A percentile compares a stretch with the other conserved stretches of the same genome.
Evolutionary conservation across 2,797 vertebrate species (phyloP).

Genomic region (Tolypeutes matacus): DNA sequence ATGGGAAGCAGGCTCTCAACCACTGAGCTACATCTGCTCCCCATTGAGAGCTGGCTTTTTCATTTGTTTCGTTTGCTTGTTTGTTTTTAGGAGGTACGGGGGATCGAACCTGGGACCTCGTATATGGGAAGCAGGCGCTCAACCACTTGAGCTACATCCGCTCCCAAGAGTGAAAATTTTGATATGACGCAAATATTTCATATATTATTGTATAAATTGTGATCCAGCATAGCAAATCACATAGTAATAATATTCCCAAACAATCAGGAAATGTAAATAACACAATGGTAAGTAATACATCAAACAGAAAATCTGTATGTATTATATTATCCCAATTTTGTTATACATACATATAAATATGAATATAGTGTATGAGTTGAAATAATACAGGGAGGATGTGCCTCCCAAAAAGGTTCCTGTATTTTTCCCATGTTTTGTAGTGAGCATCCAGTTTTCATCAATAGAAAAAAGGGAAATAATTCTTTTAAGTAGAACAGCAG

Average conservation of each 20-base stretch:
- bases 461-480: neutral
- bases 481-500: neutral
- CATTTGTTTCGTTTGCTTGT: no score
- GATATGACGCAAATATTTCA: neutral
- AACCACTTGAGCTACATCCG: no score
- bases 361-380: neutral
- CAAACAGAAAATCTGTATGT: fast-evolving
- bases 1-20: no score
- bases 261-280: neutral
- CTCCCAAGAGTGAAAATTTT: neutral
- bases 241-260: neutral
- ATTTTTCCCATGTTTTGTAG: neutral
- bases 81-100: no score
- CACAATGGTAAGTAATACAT: neutral
- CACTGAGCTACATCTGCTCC: no score
- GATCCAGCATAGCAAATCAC: neutral
- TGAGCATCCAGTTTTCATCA: neutral
- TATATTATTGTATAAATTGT: neutral
- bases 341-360: no score
- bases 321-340: neutral
- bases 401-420: neutral
- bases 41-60: no score
- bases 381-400: neutral
- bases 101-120: no score
- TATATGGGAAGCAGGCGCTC: no score